Conservation (phyloP, 30 jellyfish, hydroid and myxozoan species). For the Pseudorhiza aurosa region DNA sequence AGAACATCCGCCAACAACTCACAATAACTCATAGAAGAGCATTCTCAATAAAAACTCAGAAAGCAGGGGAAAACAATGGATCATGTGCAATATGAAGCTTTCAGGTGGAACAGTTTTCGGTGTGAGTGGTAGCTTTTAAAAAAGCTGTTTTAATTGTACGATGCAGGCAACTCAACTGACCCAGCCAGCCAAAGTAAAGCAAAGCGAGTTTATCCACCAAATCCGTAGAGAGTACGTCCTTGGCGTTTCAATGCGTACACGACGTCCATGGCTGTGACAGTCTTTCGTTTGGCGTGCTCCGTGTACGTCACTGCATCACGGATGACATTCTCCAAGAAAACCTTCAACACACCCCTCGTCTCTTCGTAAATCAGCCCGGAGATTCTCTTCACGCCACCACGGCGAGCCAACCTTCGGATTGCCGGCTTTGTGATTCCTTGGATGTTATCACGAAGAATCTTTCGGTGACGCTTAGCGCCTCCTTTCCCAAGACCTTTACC, state of each 20-base stretch:
- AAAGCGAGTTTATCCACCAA: conserved; percentile 86
- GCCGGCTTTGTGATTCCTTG: conserved; percentile 96
- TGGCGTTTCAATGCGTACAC: conserved; percentile 89
- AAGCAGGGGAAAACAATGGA: too few relatives aligned
- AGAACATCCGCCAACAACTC: too few relatives aligned
- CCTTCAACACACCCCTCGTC: conserved; percentile 82
- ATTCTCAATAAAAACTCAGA: too few relatives aligned
- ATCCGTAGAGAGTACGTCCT: conserved; percentile 96
- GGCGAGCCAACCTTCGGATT: conserved; percentile 88
- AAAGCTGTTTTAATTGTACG: too few relatives aligned
- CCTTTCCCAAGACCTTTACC: conserved; percentile 98
- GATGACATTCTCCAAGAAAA: conserved; percentile 74
- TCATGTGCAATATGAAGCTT: too few relatives aligned
- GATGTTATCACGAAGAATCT: conserved; percentile 85
- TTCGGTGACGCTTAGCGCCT: conserved; percentile 96
- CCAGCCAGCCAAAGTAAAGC: too few relatives aligned
- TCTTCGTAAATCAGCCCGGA: conserved; percentile 94
- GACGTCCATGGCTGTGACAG: conserved; percentile 95
- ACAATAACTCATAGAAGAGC: too few relatives aligned
- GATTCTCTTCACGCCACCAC: conserved; percentile 94
- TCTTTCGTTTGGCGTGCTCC: conserved; percentile 92
- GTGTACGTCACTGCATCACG: conserved; percentile 93
- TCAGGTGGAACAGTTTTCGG: too few relatives aligned
- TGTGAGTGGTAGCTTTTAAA: too few relatives aligned
- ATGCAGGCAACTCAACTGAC: too few relatives aligned